A percentile compares a stretch with the other conserved stretches of the same genome.
These are phyloP conservation scores for Pavo muticus DNA, from an alignment of 2,113 vertebrate species.

Conservation along the genomic window DNA sequence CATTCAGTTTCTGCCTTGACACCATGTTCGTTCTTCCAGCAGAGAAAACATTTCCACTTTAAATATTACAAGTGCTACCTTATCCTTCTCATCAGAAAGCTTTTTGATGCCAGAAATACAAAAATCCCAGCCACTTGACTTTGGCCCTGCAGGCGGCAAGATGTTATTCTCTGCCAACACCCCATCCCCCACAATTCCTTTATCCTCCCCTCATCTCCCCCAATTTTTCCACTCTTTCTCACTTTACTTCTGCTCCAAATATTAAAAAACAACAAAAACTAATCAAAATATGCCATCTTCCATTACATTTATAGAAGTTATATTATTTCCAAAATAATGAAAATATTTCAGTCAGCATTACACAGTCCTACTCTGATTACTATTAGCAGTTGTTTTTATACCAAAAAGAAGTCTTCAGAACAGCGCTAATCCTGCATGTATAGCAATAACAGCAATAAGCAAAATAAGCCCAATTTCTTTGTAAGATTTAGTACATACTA, in stretches of 20 bases:
- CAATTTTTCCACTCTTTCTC: neutral
- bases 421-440: neutral
- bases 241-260: neutral
- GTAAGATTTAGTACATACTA: neutral
- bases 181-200: neutral
- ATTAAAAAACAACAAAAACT: neutral
- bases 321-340: neutral
- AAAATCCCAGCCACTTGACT: neutral
- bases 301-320: neutral
- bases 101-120: neutral
- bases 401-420: neutral
- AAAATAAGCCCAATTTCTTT: neutral
- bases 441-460: neutral
- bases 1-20: neutral
- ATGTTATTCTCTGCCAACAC: neutral
- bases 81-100: neutral
- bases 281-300: neutral
- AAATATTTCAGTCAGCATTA: neutral
- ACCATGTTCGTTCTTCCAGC: too few species aligned
- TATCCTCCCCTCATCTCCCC: neutral
- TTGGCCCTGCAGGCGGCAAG: neutral
- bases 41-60: neutral
- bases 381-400: neutral
- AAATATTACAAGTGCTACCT: neutral
- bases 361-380: neutral